phyloP scores from a whole-genome alignment of 2,113 vertebrate genomes.

The Eretmochelys imbricata region DNA sequence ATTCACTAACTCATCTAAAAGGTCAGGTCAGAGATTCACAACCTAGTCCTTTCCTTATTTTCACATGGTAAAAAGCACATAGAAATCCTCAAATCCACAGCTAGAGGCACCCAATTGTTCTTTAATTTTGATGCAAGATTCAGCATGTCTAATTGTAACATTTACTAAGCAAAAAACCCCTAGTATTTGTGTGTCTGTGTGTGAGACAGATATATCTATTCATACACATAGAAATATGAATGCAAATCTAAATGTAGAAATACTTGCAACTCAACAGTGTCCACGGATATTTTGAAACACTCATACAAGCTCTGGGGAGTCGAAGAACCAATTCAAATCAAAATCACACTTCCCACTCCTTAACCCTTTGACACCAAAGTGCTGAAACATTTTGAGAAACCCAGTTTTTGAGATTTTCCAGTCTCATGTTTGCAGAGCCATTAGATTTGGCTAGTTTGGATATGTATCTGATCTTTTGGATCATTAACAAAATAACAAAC shows the following conservation, averaged over 20 bases:
- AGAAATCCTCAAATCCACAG: not conserved
- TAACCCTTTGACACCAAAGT: not conserved
- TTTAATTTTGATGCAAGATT: not conserved
- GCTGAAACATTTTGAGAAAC: not conserved
- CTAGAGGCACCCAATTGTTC: not conserved
- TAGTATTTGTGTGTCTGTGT: not conserved
- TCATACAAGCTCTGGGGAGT: accelerated
- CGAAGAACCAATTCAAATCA: not conserved
- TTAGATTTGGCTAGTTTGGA: not conserved
- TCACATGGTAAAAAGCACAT: not conserved
- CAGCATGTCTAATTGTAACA: not conserved
- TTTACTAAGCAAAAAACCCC: not conserved
- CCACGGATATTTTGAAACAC: not conserved
- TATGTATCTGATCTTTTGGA: not conserved
- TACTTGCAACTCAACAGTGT: not conserved
- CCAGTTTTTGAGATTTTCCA: conserved; percentile 10
- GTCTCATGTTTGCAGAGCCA: not conserved
- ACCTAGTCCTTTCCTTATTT: not conserved
- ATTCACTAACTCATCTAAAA: not conserved
- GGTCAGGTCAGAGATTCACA: not conserved
- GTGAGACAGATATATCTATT: not conserved
- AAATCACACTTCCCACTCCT: not conserved
- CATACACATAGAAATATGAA: not conserved
- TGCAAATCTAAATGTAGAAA: not conserved
- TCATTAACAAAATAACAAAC: not conserved